Conservation (phyloP, 2,797 vertebrate species). For the Sternotherus odoratus region DNA sequence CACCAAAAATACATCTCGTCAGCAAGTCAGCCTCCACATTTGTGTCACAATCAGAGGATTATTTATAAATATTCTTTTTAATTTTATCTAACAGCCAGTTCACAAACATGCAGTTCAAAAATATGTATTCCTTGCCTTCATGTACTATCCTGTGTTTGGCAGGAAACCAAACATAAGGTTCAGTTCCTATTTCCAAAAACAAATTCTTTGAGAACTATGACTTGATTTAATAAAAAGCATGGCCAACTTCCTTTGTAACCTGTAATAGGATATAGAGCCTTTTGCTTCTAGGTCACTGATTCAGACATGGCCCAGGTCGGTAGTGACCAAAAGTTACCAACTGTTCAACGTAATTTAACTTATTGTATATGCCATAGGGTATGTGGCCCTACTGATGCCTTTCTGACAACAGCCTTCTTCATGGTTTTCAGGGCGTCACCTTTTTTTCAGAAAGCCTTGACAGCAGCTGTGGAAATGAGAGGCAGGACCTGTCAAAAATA, state of each 20-base stretch:
- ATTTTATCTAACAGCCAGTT: slow-evolving; percentile 73
- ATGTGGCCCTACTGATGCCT: neutral
- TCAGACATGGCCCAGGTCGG: neutral
- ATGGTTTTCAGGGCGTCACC: neutral
- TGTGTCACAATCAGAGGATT: slow-evolving; percentile 57
- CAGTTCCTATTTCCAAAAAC: slow-evolving; percentile 72
- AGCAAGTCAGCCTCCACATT: slow-evolving; percentile 53
- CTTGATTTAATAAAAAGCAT: slow-evolving; percentile 68
- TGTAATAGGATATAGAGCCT: slow-evolving; percentile 64
- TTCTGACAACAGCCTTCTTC: neutral
- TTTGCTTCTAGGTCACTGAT: neutral
- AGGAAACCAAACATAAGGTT: slow-evolving; percentile 75
- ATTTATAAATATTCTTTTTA: slow-evolving; percentile 72
- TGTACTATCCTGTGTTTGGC: slow-evolving; percentile 64
- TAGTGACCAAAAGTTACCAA: neutral
- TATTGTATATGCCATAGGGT: neutral
- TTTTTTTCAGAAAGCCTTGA: neutral
- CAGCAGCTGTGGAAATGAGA: neutral
- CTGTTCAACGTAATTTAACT: neutral
- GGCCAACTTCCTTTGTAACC: slow-evolving; percentile 31
- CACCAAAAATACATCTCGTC: slow-evolving; percentile 65
- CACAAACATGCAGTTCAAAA: slow-evolving; percentile 61
- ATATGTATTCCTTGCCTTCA: slow-evolving; percentile 69
- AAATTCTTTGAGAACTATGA: slow-evolving; percentile 43
- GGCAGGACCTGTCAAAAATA: neutral